These are phyloP conservation scores for Pseudococcus viburni DNA, from an alignment of 2,888 invertebrate species.

Conservation along the genomic window DNA sequence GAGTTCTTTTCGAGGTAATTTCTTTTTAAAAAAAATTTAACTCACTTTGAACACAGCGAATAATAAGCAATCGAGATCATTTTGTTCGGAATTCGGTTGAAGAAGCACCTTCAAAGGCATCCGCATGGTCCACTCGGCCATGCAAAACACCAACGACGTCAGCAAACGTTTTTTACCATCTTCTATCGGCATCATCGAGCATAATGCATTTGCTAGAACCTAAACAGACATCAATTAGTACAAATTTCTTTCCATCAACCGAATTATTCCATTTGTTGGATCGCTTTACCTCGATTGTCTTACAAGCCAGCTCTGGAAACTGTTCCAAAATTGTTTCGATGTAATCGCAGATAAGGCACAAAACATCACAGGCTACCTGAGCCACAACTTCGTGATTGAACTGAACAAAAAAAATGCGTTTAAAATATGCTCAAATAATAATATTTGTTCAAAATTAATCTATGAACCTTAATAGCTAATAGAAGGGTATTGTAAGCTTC, in stretches of 20 bases:
- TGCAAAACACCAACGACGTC: slow-evolving; percentile 86
- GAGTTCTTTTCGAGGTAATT: too few species aligned
- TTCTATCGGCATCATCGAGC: slow-evolving; percentile 73
- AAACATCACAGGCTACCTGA: slow-evolving; percentile 86
- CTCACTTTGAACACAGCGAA: slow-evolving; percentile 67
- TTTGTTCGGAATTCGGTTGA: slow-evolving; percentile 62
- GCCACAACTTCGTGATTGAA: slow-evolving; percentile 86
- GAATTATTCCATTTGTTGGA: background rate
- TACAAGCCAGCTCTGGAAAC: slow-evolving; percentile 82
- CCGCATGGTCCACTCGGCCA: slow-evolving; percentile 95
- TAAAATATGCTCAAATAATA: too few species aligned
- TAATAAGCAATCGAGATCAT: slow-evolving; percentile 63
- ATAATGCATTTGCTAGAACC: slow-evolving; percentile 74
- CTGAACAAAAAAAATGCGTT: slow-evolving; percentile 73
- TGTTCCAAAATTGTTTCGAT: slow-evolving; percentile 79
- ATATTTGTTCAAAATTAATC: too few species aligned
- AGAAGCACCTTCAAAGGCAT: slow-evolving; percentile 73
- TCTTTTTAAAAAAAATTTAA: too few species aligned
- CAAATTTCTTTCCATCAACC: background rate
- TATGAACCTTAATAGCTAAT: slow-evolving; percentile 78
- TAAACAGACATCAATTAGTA: slow-evolving; percentile 68
- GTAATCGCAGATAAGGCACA: slow-evolving; percentile 85
- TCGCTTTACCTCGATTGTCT: slow-evolving; percentile 74
- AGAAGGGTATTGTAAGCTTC: slow-evolving; percentile 81
- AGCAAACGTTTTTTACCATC: slow-evolving; percentile 81